phyloP scores from a whole-genome alignment of 2,797 vertebrate species.

The Chaetophractus vellerosus region DNA sequence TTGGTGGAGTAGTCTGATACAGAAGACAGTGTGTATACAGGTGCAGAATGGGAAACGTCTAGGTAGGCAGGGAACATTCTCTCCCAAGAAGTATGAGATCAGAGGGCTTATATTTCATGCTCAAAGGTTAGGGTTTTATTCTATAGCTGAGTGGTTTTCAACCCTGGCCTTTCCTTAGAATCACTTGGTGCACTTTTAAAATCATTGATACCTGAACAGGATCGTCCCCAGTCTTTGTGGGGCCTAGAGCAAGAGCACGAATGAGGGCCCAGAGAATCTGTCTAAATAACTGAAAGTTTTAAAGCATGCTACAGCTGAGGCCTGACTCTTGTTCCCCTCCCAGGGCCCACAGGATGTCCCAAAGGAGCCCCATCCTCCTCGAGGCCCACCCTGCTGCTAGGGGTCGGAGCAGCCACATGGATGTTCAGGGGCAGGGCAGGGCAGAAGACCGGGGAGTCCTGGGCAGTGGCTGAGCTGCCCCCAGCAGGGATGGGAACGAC shows the following conservation, averaged over 20 bases:
- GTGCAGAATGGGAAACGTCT: not conserved
- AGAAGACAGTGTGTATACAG: not conserved
- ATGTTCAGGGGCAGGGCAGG: not conserved
- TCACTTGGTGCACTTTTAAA: not conserved
- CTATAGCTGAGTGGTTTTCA: not conserved
- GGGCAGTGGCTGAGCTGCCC: not conserved
- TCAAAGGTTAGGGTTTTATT: not conserved
- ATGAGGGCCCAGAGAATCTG: not conserved
- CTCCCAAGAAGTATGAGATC: not conserved
- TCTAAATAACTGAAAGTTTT: not conserved
- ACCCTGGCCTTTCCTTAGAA: not conserved
- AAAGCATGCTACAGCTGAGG: not conserved
- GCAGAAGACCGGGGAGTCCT: not conserved
- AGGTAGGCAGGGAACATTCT: not conserved
- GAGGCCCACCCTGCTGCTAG: not conserved
- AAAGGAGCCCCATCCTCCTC: not conserved
- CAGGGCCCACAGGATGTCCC: not conserved
- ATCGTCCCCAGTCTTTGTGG: not conserved
- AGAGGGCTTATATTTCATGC: not conserved
- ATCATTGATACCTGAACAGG: not conserved
- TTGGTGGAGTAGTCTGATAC: not conserved
- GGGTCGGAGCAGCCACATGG: not conserved
- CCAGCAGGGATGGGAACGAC: not conserved
- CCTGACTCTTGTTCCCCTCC: not conserved
- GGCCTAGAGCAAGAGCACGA: not conserved